phyloP scores from a whole-genome alignment of 2,888 invertebrate species.

The Tuberolachnus salignus region DNA sequence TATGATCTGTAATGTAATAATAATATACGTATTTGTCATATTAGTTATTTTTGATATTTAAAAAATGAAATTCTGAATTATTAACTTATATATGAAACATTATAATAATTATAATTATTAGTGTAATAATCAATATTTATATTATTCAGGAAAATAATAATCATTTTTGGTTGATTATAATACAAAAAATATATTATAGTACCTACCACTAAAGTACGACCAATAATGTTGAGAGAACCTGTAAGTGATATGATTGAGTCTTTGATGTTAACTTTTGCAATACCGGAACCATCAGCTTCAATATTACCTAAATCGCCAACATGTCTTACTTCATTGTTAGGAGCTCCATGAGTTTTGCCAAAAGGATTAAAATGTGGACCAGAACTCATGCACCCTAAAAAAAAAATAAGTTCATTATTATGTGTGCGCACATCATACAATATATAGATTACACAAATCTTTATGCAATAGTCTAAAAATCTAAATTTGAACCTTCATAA shows the following conservation, averaged over 20 bases:
- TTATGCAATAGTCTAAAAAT: background rate
- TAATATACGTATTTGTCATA: no score
- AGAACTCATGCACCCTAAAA: constrained; percentile 82
- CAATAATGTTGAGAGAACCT: constrained; percentile 79
- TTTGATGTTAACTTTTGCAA: constrained; percentile 71
- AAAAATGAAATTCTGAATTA: no score
- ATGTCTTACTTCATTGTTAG: constrained; percentile 75
- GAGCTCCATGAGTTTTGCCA: constrained; percentile 82
- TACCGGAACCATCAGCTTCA: constrained; percentile 69
- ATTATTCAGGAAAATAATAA: background rate
- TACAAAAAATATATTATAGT: background rate
- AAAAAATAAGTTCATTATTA: background rate
- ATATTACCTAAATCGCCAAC: constrained; percentile 91
- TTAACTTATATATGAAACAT: background rate
- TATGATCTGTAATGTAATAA: no score
- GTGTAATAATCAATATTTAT: background rate
- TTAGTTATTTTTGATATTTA: no score
- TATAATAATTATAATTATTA: background rate
- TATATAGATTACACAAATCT: background rate
- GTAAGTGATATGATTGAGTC: constrained; percentile 71
- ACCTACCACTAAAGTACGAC: constrained; percentile 63
- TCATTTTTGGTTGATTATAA: background rate
- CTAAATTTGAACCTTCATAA: background rate
- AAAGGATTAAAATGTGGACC: constrained; percentile 92
- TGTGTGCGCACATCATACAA: background rate